phyloP scores from a whole-genome alignment of 2,797 vertebrate species.

The Eleutherodactylus coqui region DNA sequence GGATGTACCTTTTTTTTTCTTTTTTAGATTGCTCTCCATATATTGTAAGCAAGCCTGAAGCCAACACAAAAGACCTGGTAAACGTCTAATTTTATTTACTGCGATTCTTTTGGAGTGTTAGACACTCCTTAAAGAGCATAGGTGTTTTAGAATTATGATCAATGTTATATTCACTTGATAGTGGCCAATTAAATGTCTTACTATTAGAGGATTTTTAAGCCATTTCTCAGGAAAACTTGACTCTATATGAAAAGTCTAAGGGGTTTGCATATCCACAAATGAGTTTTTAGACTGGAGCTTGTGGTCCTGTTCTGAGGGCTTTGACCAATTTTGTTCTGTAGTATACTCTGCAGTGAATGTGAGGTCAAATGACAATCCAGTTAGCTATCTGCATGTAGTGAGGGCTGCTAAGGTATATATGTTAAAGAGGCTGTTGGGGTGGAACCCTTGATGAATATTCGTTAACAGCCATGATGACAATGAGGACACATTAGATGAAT shows the following conservation, averaged over 20 bases:
- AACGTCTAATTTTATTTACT: background rate
- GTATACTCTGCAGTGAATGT: background rate
- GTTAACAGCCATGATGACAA: background rate
- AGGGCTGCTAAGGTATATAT: background rate
- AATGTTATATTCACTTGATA: too few species aligned
- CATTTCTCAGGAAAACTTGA: background rate
- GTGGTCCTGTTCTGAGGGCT: background rate
- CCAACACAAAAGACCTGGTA: background rate
- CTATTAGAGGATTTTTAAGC: background rate
- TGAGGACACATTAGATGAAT: background rate
- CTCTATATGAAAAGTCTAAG: background rate
- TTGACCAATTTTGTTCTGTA: background rate
- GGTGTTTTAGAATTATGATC: background rate
- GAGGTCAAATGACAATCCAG: background rate
- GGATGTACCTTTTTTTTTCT: too few species aligned
- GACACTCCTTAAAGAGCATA: background rate
- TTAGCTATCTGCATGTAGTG: background rate
- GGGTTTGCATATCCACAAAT: background rate
- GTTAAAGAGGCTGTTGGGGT: background rate
- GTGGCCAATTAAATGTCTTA: background rate
- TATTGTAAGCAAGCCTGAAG: background rate
- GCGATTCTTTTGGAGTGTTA: background rate
- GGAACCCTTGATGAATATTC: background rate
- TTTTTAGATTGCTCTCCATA: too few species aligned
- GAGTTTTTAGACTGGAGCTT: background rate